Percentiles rank a stretch among this genome's conserved stretches.
Evolutionary conservation across 2,113 vertebrate species (phyloP).

Genomic region (Alces alces): DNA sequence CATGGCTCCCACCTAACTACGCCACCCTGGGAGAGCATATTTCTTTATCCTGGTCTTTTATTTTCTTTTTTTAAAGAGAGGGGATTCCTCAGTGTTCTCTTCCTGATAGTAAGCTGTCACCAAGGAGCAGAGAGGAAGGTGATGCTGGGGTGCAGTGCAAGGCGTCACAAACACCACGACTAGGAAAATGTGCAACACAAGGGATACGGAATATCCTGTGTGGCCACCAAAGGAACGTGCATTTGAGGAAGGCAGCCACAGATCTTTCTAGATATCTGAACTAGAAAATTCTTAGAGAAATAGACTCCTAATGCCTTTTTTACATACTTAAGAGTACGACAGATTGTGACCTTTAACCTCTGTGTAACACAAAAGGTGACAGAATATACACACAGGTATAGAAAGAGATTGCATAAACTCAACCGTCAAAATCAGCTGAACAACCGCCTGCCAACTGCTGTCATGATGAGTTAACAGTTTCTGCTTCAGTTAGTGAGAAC

Average conservation of each 20-base stretch:
- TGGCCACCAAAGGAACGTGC: neutral
- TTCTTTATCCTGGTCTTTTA: neutral
- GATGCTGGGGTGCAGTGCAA: neutral
- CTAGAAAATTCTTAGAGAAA: neutral
- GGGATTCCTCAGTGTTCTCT: neutral
- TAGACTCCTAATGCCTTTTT: neutral
- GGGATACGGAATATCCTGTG: rapidly evolving
- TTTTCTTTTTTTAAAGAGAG: neutral
- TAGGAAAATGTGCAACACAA: neutral
- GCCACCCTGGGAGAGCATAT: neutral
- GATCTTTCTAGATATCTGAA: neutral
- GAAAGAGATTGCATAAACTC: neutral
- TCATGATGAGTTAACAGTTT: neutral
- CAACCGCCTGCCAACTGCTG: neutral
- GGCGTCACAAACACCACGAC: neutral
- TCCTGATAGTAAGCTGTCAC: neutral
- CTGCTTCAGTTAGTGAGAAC: neutral
- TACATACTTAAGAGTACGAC: neutral
- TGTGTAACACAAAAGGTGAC: neutral
- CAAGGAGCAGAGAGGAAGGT: rapidly evolving
- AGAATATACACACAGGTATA: neutral
- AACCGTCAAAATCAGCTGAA: neutral
- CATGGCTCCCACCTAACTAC: neutral
- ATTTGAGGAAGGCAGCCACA: neutral
- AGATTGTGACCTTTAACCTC: neutral